Evolutionary conservation across 2,888 invertebrate genomes (phyloP).

Genomic region (Cephus sareptanus): DNA sequence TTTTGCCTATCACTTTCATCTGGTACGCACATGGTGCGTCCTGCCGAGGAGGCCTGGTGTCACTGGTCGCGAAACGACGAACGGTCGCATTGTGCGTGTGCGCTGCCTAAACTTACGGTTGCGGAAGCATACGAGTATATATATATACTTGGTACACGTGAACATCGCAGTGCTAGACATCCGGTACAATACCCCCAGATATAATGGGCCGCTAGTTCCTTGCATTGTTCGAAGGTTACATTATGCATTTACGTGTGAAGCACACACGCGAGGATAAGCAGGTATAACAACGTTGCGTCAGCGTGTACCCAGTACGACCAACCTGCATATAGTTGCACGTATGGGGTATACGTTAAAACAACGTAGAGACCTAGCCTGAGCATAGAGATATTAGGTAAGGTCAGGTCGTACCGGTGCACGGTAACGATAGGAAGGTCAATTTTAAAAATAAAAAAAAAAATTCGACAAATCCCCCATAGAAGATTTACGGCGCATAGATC

Average conservation of each 20-base stretch:
- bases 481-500: not conserved
- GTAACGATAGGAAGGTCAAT: not conserved
- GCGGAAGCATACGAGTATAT: not conserved
- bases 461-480: not conserved
- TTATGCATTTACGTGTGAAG: constrained; percentile 37
- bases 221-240: constrained; percentile 58
- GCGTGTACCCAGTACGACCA: not conserved
- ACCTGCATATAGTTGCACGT: not conserved
- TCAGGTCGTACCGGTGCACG: not conserved
- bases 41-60: not conserved
- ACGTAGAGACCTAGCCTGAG: not conserved
- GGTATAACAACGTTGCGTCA: not conserved
- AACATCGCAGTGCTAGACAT: constrained; percentile 55
- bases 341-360: not conserved
- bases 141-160: constrained; percentile 14
- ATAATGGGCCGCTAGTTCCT: constrained; percentile 60
- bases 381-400: not conserved
- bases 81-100: not conserved
- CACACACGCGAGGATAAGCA: not conserved
- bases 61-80: not conserved
- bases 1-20: not conserved
- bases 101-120: not conserved
- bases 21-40: not conserved
- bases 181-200: constrained; percentile 61
- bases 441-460: not conserved